phyloP scores from a whole-genome alignment of 2,797 vertebrate genomes.

The Ptychobarbus kaznakovi region DNA sequence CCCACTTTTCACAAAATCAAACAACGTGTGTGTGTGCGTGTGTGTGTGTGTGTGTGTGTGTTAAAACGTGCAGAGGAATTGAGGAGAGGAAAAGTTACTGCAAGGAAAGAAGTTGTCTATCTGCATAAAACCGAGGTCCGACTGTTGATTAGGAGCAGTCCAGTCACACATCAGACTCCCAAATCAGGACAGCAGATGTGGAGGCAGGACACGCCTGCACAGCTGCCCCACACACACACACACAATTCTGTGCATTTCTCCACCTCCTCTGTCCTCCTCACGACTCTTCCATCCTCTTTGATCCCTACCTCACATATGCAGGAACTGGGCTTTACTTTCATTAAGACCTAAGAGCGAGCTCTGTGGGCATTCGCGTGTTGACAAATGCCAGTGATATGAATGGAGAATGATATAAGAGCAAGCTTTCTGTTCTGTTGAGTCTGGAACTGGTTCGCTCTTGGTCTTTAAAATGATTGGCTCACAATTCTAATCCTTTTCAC shows the following conservation, averaged over 20 bases:
- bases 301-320: slow-evolving; percentile 56
- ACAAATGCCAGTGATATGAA: slow-evolving; percentile 42
- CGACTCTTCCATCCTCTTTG: slow-evolving; percentile 59
- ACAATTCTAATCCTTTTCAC: slow-evolving; percentile 30
- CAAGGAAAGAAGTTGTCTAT: slow-evolving; percentile 14
- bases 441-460: slow-evolving; percentile 21
- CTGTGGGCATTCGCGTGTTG: slow-evolving; percentile 22
- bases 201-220: slow-evolving; percentile 28
- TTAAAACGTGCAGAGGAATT: not conserved
- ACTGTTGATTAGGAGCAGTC: slow-evolving; percentile 26
- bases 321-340: slow-evolving; percentile 33
- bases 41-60: no score
- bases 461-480: slow-evolving; percentile 47
- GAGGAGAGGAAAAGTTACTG: not conserved
- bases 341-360: slow-evolving; percentile 29
- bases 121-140: slow-evolving; percentile 27
- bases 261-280: slow-evolving; percentile 22
- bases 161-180: slow-evolving; percentile 45
- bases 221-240: slow-evolving; percentile 19
- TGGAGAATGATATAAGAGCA: slow-evolving; percentile 29
- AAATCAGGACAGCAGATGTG: slow-evolving; percentile 50
- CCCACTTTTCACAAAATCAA: no score
- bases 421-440: slow-evolving; percentile 50
- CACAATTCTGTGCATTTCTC: slow-evolving; percentile 17
- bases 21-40: not conserved